Percentiles rank a stretch among this genome's conserved stretches.
phyloP scores from a whole-genome alignment of 1,140 invertebrate genomes.

The Aleiodes sp. region DNA sequence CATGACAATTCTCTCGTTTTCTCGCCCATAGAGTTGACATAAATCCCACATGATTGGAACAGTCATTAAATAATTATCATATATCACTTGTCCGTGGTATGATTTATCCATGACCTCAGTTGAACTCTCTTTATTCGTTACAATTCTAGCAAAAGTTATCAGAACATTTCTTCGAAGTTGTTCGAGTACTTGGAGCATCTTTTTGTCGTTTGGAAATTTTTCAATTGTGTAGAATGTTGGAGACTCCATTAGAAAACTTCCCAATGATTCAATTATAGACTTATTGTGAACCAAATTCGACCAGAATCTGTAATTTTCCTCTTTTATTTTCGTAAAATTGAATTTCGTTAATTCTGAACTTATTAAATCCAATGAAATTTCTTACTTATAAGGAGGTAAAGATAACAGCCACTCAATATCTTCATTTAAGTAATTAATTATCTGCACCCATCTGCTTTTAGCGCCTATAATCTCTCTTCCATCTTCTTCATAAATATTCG shows the following conservation, averaged over 20 bases:
- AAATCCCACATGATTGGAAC: slow-evolving; percentile 83
- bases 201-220: slow-evolving; percentile 59
- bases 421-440: slow-evolving; percentile 65
- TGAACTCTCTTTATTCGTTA: slow-evolving; percentile 79
- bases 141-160: slow-evolving; percentile 75
- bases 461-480: slow-evolving; percentile 60
- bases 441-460: slow-evolving; percentile 70
- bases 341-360: neutral
- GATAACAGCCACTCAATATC: slow-evolving; percentile 70
- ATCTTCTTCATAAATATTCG: slow-evolving; percentile 47
- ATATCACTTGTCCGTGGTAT: slow-evolving; percentile 76
- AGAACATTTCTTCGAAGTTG: slow-evolving; percentile 73
- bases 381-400: slow-evolving; percentile 66
- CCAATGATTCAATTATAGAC: slow-evolving; percentile 72
- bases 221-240: slow-evolving; percentile 74
- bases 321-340: slow-evolving; percentile 1
- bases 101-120: slow-evolving; percentile 72
- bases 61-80: slow-evolving; percentile 83
- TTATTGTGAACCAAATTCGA: slow-evolving; percentile 79
- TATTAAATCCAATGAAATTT: neutral
- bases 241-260: slow-evolving; percentile 78
- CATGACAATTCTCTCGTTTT: slow-evolving; percentile 71
- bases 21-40: slow-evolving; percentile 76
- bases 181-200: slow-evolving; percentile 62
- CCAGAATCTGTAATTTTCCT: slow-evolving; percentile 77